Percentiles rank a stretch among this genome's conserved stretches.
These are phyloP conservation scores for Drosophila prostipennis DNA, from an alignment of 2,888 invertebrate genomes.

Conservation along the genomic window DNA sequence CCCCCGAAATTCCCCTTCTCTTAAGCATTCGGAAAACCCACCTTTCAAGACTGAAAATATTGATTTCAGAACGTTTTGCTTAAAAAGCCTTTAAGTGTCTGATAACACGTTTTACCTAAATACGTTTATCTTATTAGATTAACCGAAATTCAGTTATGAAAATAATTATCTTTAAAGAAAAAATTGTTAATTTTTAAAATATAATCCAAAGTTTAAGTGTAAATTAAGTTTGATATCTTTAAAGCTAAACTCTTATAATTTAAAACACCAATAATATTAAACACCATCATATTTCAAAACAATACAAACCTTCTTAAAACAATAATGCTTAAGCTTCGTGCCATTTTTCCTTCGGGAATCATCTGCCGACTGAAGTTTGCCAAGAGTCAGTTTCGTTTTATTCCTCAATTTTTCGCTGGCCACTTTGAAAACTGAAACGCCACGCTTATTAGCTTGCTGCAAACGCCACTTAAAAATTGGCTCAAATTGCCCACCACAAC, in stretches of 20 bases:
- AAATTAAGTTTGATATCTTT: too few species aligned
- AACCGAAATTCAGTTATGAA: too few species aligned
- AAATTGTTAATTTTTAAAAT: too few species aligned
- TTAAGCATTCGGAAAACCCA: not conserved
- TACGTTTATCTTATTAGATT: too few species aligned
- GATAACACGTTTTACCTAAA: too few species aligned
- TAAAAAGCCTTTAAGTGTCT: not conserved
- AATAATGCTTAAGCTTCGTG: not conserved
- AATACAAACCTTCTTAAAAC: not conserved
- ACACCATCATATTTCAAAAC: too few species aligned
- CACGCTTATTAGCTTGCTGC: conserved; percentile 69
- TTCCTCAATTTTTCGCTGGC: conserved; percentile 36
- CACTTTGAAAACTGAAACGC: conserved; percentile 66
- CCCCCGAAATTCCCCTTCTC: conserved; percentile 1
- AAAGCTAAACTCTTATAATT: too few species aligned
- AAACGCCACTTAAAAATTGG: conserved; percentile 62
- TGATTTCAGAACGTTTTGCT: not conserved
- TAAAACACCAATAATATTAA: too few species aligned
- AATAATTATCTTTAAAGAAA: too few species aligned
- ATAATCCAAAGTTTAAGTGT: not conserved
- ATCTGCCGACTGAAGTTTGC: conserved; percentile 32
- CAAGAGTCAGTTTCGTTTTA: conserved; percentile 29
- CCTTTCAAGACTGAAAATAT: not conserved
- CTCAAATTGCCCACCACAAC: conserved; percentile 54
- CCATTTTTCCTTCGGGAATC: not conserved